These are phyloP conservation scores for Cacatua alba DNA, from an alignment of 2,113 vertebrate genomes.

Conservation along the genomic window DNA sequence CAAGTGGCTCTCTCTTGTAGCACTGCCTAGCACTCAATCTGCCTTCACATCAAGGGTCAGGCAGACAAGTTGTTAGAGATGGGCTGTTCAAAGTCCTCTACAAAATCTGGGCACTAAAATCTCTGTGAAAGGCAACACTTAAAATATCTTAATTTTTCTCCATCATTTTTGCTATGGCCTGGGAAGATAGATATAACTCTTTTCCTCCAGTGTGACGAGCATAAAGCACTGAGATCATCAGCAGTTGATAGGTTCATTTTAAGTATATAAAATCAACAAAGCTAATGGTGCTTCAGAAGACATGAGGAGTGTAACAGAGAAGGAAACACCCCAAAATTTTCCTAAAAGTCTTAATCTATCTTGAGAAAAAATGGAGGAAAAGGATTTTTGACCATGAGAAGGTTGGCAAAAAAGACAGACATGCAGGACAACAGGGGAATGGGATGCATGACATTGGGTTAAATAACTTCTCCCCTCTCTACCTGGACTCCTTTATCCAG, in stretches of 20 bases:
- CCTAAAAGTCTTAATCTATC: background rate
- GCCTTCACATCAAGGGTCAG: slow-evolving; percentile 59
- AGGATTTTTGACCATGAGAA: background rate
- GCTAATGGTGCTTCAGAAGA: background rate
- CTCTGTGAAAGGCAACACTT: slow-evolving; percentile 41
- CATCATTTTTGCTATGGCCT: background rate
- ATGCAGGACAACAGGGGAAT: background rate
- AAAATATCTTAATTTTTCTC: slow-evolving; percentile 18
- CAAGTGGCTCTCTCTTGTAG: slow-evolving; percentile 35
- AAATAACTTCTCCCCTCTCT: background rate
- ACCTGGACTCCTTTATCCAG: background rate
- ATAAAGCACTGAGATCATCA: background rate
- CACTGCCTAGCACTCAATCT: slow-evolving; percentile 66
- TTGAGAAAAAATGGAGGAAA: background rate
- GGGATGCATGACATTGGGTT: background rate
- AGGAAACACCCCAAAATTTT: background rate
- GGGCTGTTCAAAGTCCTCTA: slow-evolving; percentile 44
- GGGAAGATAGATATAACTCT: background rate
- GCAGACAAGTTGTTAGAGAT: slow-evolving; percentile 60
- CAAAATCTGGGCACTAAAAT: slow-evolving; percentile 54
- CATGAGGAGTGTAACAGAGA: background rate
- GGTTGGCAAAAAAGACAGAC: background rate
- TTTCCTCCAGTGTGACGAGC: background rate
- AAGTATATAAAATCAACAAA: background rate
- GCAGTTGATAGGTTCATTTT: background rate